These are phyloP conservation scores for Macrostomum lignano DNA, from an alignment of 1,140 invertebrate species.

Conservation along the genomic window DNA sequence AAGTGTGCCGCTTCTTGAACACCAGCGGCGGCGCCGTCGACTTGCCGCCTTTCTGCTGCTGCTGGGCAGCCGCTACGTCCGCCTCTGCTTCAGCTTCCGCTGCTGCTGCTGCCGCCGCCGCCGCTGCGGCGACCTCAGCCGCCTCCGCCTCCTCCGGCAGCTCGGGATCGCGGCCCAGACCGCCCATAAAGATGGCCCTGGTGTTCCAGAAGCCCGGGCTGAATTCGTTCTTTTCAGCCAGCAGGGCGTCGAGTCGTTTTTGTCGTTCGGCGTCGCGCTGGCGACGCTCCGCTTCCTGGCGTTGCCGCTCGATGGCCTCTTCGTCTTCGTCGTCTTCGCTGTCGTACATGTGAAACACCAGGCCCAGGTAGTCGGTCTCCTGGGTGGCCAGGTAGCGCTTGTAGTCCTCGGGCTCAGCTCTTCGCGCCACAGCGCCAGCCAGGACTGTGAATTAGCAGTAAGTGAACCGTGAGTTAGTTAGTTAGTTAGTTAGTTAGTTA, in stretches of 20 bases:
- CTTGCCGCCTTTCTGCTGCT: too few species aligned
- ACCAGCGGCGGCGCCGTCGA: too few species aligned
- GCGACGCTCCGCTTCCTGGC: constrained; percentile 4
- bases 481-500: too few species aligned
- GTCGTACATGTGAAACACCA: constrained; percentile 25
- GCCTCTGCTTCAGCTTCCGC: too few species aligned
- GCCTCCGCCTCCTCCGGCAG: too few species aligned
- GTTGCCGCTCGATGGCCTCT: constrained; percentile 9
- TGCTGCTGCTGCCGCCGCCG: too few species aligned
- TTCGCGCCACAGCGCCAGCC: constrained; percentile 25
- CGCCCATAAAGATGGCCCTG: constrained; percentile 22
- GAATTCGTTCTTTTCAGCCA: constrained; percentile 15
- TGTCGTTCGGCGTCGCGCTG: constrained; percentile 4
- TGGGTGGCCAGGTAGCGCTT: constrained; percentile 23
- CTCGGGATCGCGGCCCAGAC: constrained; percentile 20
- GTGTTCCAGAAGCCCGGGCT: constrained; percentile 24
- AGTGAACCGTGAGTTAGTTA: too few species aligned
- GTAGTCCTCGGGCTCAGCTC: constrained; percentile 23
- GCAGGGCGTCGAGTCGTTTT: constrained; percentile 15
- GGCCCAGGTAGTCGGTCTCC: constrained; percentile 23
- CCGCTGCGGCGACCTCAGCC: too few species aligned
- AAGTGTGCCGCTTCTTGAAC: too few species aligned
- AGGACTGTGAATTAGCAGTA: too few species aligned
- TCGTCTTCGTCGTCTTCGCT: constrained; percentile 19
- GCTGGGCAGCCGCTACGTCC: too few species aligned